Percentiles rank a stretch among this genome's conserved stretches.
Evolutionary conservation across 2,113 vertebrate genomes (phyloP).

Genomic region (Trematocara variabile): DNA sequence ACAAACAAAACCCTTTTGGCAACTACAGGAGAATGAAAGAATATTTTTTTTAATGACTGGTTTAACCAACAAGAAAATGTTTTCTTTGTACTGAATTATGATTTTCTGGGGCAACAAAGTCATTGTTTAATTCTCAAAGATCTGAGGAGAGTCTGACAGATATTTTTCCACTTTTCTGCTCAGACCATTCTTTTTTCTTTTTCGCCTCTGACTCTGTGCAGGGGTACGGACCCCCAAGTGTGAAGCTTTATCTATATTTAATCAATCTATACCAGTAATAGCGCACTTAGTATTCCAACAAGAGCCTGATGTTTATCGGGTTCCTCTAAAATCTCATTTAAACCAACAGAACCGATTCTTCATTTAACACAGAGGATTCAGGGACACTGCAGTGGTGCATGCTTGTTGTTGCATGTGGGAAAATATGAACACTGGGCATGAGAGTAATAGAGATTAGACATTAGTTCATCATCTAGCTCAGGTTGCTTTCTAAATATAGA

Average conservation of each 20-base stretch:
- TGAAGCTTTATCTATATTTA: neutral
- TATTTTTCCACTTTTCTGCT: neutral
- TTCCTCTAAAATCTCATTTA: neutral
- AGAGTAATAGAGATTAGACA: neutral
- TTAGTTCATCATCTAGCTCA: neutral
- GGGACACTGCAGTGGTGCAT: neutral
- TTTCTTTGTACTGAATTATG: neutral
- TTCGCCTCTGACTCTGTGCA: neutral
- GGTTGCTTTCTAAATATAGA: neutral
- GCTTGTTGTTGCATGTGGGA: neutral
- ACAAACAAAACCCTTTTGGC: accelerated
- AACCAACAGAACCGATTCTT: neutral
- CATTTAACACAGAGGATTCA: neutral
- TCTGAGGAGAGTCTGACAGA: neutral
- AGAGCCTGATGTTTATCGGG: neutral
- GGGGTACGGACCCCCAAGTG: neutral
- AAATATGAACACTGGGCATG: neutral
- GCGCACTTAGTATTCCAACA: neutral
- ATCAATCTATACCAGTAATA: neutral
- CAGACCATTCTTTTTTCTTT: neutral
- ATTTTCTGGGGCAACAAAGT: neutral
- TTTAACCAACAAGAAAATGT: neutral
- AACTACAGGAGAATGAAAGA: neutral
- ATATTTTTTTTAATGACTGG: neutral
- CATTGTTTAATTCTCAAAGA: neutral